Evolutionary conservation across 92 coral and sea anemone genomes (phyloP).

Genomic region (Porites lobata): DNA sequence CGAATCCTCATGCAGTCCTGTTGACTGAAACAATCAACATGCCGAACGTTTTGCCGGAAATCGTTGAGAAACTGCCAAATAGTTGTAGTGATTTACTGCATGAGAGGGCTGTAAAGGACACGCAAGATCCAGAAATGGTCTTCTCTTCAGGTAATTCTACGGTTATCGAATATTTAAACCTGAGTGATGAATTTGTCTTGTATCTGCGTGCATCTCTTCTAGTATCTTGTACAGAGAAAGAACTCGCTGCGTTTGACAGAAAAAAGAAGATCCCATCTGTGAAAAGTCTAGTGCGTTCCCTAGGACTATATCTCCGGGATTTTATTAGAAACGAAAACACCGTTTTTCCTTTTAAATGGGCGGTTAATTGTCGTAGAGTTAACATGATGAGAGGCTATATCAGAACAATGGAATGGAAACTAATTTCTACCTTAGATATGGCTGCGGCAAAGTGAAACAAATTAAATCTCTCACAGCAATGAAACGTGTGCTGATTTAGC

Average conservation of each 20-base stretch:
- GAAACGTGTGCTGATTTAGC: background rate
- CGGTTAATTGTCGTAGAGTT: conserved; percentile 62
- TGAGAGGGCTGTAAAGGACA: conserved; percentile 63
- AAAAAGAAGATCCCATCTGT: no score
- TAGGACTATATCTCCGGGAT: conserved; percentile 72
- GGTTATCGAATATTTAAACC: conserved; percentile 60
- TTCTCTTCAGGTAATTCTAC: conserved; percentile 25
- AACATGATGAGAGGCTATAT: conserved; percentile 46
- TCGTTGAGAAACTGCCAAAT: conserved; percentile 4
- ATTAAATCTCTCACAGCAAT: no score
- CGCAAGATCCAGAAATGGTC: conserved; percentile 54
- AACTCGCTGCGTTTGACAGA: no score
- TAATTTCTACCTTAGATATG: background rate
- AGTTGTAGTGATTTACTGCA: background rate
- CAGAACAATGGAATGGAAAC: conserved; percentile 64
- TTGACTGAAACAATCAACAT: conserved; percentile 63
- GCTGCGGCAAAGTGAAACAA: no score
- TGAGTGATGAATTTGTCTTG: conserved; percentile 55
- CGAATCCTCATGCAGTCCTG: conserved; percentile 67
- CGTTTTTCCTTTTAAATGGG: conserved; percentile 73
- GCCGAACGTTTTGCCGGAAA: conserved; percentile 12
- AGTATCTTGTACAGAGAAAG: background rate
- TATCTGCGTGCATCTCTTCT: conserved; percentile 77
- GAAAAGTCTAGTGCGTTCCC: no score
- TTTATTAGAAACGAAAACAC: conserved; percentile 62